Evolutionary conservation across 2,888 invertebrate genomes (phyloP).

Genomic region (Tubiluchus corallicola): DNA sequence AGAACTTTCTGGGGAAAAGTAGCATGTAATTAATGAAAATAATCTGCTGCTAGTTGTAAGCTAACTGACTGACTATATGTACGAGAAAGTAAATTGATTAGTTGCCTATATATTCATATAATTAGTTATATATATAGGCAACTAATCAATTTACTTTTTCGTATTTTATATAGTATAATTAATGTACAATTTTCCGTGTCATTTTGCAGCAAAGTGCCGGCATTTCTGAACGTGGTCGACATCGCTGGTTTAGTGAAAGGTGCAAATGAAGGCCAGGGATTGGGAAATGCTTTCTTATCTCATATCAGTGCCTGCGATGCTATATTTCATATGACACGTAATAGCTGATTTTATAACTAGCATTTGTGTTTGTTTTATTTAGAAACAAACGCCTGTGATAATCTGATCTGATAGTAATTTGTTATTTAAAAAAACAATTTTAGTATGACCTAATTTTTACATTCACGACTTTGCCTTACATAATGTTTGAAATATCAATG

Average conservation of each 20-base stretch:
- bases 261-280: constrained; percentile 89
- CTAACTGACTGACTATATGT: too few species aligned
- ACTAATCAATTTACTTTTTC: not conserved
- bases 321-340: constrained; percentile 87
- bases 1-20: too few species aligned
- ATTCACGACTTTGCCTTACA: too few species aligned
- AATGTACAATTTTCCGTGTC: too few species aligned
- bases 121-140: constrained; percentile 6
- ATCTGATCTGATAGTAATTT: too few species aligned
- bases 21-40: too few species aligned
- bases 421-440: too few species aligned
- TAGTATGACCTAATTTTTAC: too few species aligned
- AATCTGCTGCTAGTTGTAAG: too few species aligned
- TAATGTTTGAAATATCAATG: too few species aligned
- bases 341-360: too few species aligned
- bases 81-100: constrained; percentile 2
- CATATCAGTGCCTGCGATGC: constrained; percentile 98
- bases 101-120: constrained; percentile 5
- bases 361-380: constrained; percentile 6
- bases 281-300: constrained; percentile 95
- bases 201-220: constrained; percentile 79
- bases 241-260: constrained; percentile 97
- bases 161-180: not conserved
- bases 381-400: too few species aligned
- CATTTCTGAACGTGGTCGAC: constrained; percentile 89